Evolutionary conservation across 2,888 invertebrate genomes (phyloP), one percentile per base, ranked within the genome.

Genomic region (Calliopum simillimum): DNA sequence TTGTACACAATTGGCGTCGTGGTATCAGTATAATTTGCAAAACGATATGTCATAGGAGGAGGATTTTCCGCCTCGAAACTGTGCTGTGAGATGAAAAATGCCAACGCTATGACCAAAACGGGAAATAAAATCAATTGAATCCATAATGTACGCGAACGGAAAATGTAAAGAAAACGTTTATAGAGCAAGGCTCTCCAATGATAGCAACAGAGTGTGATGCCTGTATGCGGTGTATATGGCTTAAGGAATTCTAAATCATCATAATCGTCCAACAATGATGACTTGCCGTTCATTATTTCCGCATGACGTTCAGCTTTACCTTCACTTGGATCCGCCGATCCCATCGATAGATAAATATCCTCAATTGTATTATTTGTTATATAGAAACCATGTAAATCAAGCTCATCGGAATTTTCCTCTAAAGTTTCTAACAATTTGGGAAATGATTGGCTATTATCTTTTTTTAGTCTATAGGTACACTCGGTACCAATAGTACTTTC

Each of bases 151-250:
- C 14, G 13, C 41, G 19, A 4, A 4, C 47, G 58, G 12, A 44
- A 21, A 43, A 49, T 23, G 16, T 46, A 65, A 2, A 61, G 16
- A 14, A 70, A 23, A 2, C 65, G 47, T 44, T 93, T 93, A 58
- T 89, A 81, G 82, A 91, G 88, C 84, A 92, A 89, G 1, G 91
- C 92, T 23, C 82, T 76, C 58, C 89, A 86, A 79, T 91, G 92
- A 73, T 90, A 89, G 44, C 84, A 70, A 2, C 88, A 70, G 11
- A 59, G 33, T 3, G 23, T n/a, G n/a, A 25, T 21, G 3, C 43
- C 69, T 16, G 2, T 51, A 19, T 16, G 33, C 47, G 23, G 16
- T 19, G 4, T 14, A 23, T 12, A 21, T 13, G 21, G 23, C 47
- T 51, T 58, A 46, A 51, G 70, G 53, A n/a, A 68, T 6, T 33